Evolutionary conservation across 2,113 vertebrate species (phyloP).

Genomic region (Crotalus helleri): DNA sequence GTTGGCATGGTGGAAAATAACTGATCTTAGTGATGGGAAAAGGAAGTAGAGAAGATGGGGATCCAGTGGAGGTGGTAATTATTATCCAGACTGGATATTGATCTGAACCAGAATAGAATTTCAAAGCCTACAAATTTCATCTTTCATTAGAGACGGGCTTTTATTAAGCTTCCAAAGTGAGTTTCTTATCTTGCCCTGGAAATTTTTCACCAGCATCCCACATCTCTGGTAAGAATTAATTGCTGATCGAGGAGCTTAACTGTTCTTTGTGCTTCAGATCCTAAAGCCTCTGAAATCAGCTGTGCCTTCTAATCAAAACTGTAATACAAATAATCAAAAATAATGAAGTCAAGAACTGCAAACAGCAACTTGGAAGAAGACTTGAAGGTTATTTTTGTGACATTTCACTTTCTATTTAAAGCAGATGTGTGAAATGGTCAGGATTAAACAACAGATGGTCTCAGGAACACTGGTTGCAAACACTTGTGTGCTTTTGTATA

Average conservation of each 20-base stretch:
- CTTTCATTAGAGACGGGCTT: background rate
- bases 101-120: background rate
- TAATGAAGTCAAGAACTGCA: background rate
- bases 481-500: background rate
- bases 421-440: background rate
- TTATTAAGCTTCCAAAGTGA: background rate
- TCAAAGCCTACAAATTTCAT: background rate
- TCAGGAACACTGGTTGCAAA: background rate
- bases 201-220: background rate
- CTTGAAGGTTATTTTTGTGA: conserved; percentile 11
- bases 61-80: background rate
- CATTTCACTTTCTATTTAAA: background rate
- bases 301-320: background rate
- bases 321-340: background rate
- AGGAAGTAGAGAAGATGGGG: background rate
- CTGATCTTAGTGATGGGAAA: background rate
- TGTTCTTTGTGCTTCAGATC: background rate
- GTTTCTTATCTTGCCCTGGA: background rate
- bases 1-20: background rate
- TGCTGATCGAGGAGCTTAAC: background rate
- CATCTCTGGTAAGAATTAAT: background rate
- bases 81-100: background rate
- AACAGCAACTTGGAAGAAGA: background rate
- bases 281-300: conserved; percentile 5
- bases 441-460: background rate